Conservation (phyloP, 2,888 invertebrate species). For the Elegia similella region DNA sequence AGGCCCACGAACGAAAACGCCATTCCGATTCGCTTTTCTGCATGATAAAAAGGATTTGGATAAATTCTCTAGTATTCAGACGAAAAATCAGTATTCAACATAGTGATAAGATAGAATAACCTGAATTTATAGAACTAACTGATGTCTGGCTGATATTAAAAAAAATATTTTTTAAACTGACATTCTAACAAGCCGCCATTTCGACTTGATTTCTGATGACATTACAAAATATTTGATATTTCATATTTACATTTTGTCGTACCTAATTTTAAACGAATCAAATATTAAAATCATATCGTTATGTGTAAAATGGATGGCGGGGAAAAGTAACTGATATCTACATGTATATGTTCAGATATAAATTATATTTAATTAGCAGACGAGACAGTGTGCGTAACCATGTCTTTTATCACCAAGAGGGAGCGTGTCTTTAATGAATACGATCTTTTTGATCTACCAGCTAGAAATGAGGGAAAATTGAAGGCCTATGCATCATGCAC, state of each 20-base stretch:
- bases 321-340: constrained; percentile 53
- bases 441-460: constrained; percentile 66
- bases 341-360: constrained; percentile 48
- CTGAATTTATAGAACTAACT: neutral
- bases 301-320: constrained; percentile 65
- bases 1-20: no score
- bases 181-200: constrained; percentile 59
- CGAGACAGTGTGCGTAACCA: constrained; percentile 40
- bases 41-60: no score
- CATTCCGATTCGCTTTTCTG: no score
- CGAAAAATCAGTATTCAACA: no score
- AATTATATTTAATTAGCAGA: constrained; percentile 46
- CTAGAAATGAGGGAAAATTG: constrained; percentile 77
- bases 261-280: constrained; percentile 43
- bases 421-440: constrained; percentile 74
- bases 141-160: neutral
- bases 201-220: constrained; percentile 69
- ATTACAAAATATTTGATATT: constrained; percentile 67
- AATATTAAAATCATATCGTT: constrained; percentile 53
- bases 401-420: constrained; percentile 77
- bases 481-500: constrained; percentile 80
- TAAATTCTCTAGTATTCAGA: no score
- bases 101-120: no score
- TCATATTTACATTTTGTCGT: constrained; percentile 60
- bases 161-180: constrained; percentile 42